A percentile compares a stretch with the other conserved stretches of the same genome.
phyloP scores from a whole-genome alignment of 2,888 invertebrate genomes.

The Calliscelio sp. region DNA sequence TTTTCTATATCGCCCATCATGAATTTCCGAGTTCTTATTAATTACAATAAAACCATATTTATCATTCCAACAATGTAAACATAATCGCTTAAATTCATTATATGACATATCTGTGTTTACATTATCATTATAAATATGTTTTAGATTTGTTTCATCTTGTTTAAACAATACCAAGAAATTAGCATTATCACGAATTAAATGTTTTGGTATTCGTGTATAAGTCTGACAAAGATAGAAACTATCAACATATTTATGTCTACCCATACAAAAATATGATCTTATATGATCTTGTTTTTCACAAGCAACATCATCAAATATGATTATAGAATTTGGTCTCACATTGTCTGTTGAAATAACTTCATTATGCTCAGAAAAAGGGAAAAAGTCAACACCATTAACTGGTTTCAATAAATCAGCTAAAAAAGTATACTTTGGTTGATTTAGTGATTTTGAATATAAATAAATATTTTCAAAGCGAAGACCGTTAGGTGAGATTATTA shows the following conservation, averaged over 20 bases:
- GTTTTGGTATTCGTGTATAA: conserved; percentile 1
- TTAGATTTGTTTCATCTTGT: background rate
- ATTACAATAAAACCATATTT: conserved; percentile 4
- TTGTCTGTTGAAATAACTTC: background rate
- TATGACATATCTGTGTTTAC: conserved; percentile 2
- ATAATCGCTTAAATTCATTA: conserved; percentile 73
- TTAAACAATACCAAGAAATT: conserved; percentile 5
- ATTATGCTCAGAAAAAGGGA: background rate
- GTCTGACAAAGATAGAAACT: conserved; percentile 10
- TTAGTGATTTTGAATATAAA: background rate
- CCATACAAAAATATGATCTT: conserved; percentile 59
- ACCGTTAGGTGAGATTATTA: too few species aligned
- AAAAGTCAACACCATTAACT: background rate
- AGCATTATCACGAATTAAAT: background rate
- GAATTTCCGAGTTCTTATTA: background rate
- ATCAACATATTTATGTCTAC: conserved; percentile 76
- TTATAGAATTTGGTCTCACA: conserved; percentile 64
- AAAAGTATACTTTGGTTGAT: background rate
- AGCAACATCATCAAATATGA: conserved; percentile 83
- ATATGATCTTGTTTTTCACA: conserved; percentile 63
- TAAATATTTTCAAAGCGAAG: too few species aligned
- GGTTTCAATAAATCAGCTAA: background rate
- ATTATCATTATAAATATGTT: conserved; percentile 3
- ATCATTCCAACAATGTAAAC: background rate
- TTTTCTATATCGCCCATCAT: background rate